Percentiles rank a stretch among this genome's conserved stretches.
phyloP scores from a whole-genome alignment of 2,797 vertebrate genomes.

The Tarsius wallacei region DNA sequence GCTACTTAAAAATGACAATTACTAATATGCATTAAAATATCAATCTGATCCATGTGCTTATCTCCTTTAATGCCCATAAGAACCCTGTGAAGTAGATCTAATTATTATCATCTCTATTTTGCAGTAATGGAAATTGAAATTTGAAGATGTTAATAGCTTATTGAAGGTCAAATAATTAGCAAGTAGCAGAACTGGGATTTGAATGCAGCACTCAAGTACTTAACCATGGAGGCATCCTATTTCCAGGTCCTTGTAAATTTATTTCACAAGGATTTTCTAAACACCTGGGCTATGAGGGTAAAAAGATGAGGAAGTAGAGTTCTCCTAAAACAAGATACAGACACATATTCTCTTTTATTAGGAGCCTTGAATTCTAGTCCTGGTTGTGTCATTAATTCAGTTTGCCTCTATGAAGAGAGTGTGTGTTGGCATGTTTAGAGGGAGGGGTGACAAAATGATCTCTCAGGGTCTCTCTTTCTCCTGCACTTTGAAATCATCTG shows the following conservation, averaged over 20 bases:
- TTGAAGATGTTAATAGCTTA: background rate
- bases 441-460: background rate
- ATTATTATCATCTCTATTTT: background rate
- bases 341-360: fast-evolving
- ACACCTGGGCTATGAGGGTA: background rate
- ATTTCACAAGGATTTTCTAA: background rate
- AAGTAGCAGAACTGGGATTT: background rate
- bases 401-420: background rate
- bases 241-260: background rate
- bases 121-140: background rate
- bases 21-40: background rate
- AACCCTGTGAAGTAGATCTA: background rate
- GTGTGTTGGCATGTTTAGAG: fast-evolving
- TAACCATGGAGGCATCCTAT: background rate
- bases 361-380: background rate
- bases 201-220: background rate
- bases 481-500: background rate
- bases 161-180: background rate
- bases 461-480: background rate
- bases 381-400: background rate
- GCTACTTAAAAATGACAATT: slow-evolving; percentile 2
- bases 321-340: too few species aligned
- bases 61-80: background rate
- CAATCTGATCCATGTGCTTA: background rate
- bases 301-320: background rate